Base-by-base conservation (phyloP, 2,797 vertebrate species). In the Coregonus sp. region DNA sequence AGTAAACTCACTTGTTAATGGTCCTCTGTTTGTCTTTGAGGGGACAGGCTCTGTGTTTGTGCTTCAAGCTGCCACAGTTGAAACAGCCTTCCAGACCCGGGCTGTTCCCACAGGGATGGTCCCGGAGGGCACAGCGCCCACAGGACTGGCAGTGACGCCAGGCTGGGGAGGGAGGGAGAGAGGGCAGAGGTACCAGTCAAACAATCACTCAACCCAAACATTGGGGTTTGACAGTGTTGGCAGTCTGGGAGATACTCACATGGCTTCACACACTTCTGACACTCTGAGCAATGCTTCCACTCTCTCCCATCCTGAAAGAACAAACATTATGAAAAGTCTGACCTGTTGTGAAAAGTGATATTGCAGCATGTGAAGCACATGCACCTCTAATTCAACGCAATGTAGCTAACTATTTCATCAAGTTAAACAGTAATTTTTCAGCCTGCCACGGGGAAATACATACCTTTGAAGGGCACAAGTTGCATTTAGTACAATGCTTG, bases 381-480 rank as follows among this genome's bases (percentile, higher is more conserved):
- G 54, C 16, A 18, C 18, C 16, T 16, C 54, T 18, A n/a, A 59
- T 59, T 59, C 54, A 66, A 29, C 14, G 20, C 63, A 31, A 31
- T 0, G 56, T 59, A 5, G 56, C 6, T 12, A 31, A 66, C 9
- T 16, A 59, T 59, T n/a, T 56, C 54, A 29, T 63, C 61, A 29
- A 4, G 11, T 31, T 2, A 2, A 31, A 7, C n/a, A 70, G 15
- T 2, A 51, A 7, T 33, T 16, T 6, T 70, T 50, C 6, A 66
- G 1, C 29, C 29, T 18, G 15, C 5, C 3, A 14, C 9, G 15
- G 7, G 6, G 18, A 1, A 6, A 18, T 29, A 18, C 5, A 1
- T 94, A 99, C 97, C 95, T 99, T 99, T 25, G 98, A 99, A 0
- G 97, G 96, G 79, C 97, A 99, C 1, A 92, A 83, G 71, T 95